These are phyloP conservation scores for Thalassoma bifasciatum DNA, from an alignment of 2,113 vertebrate species.

Conservation along the genomic window DNA sequence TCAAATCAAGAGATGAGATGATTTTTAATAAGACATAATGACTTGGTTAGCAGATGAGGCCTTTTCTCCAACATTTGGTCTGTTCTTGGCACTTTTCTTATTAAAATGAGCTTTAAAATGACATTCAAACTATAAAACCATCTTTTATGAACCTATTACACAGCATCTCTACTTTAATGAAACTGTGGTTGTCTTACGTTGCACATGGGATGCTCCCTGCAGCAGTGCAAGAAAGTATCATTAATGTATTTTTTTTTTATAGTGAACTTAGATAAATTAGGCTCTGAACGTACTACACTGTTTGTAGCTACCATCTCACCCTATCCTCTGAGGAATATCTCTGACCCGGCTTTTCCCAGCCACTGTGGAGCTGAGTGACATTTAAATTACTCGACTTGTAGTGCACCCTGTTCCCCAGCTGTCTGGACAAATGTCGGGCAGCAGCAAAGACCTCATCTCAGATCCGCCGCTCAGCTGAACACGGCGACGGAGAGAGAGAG, in stretches of 20 bases:
- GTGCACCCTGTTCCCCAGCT: neutral
- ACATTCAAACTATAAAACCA: too few species aligned
- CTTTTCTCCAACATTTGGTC: too few species aligned
- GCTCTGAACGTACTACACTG: neutral
- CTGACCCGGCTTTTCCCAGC: neutral
- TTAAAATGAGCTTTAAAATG: too few species aligned
- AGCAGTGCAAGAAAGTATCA: neutral
- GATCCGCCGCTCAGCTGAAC: constrained; percentile 3
- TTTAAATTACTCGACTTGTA: constrained; percentile 7
- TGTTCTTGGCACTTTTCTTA: too few species aligned
- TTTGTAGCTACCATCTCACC: neutral
- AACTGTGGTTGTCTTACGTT: too few species aligned
- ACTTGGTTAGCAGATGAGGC: too few species aligned
- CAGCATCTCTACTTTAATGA: too few species aligned
- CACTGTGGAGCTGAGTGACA: neutral
- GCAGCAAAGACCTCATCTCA: neutral
- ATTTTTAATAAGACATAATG: too few species aligned
- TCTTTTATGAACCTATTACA: too few species aligned
- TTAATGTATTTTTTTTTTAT: neutral
- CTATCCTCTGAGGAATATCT: neutral
- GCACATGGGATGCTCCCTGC: too few species aligned
- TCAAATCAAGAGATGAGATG: too few species aligned
- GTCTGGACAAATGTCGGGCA: neutral
- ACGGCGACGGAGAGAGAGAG: constrained; percentile 1
- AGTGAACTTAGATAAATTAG: neutral